Evolutionary conservation across 2,888 invertebrate genomes (phyloP), one percentile per base, ranked within the genome.

Genomic region (Cephus pygmeus): DNA sequence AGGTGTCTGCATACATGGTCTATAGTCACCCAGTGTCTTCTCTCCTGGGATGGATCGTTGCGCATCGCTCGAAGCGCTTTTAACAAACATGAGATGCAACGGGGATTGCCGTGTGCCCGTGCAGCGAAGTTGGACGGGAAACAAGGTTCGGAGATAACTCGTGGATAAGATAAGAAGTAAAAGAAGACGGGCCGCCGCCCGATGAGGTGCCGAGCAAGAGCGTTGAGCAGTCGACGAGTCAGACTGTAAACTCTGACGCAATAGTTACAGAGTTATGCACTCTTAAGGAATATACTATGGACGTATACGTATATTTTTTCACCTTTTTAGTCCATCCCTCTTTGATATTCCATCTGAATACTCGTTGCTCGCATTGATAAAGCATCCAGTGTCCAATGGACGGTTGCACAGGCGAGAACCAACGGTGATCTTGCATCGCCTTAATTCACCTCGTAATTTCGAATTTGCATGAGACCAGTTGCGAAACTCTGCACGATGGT

Each of bases 81-180:
- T 85, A 83, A 85, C 82, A 85, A 84, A 85, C 85, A 85, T 82
- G 85, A 84, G 83, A 75, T 76, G 76, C 83, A 81, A 81, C 77
- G 74, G 36, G 79, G 78, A 73, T 81, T 69, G 79, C 77, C 75
- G 79, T 34, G 71, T 33, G 34, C 33, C 3, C 31, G 12, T 34
- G 34, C 31, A 34, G 71, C 12, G 81, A 80, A 84, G 79, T 76
- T 30, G 30, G 12, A 35, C 76, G 83, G 79, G 69, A 73, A 77
- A 77, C 77, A 77, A 77, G 34, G 84, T 82, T 77, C 79, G 79
- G 77, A 74, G 84, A 84, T 84, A 81, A 82, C 68, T 56, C 73
- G 73, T 30, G 23, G 76, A 76, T 76, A 76, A 76, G 76, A 76
- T 76, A 76, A 76, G 71, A 23, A 56, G 56, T 56, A 56, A 23